Percentiles rank a stretch among this genome's conserved stretches.
phyloP scores from a whole-genome alignment of 2,888 invertebrate species.

The Heliconius erato region DNA sequence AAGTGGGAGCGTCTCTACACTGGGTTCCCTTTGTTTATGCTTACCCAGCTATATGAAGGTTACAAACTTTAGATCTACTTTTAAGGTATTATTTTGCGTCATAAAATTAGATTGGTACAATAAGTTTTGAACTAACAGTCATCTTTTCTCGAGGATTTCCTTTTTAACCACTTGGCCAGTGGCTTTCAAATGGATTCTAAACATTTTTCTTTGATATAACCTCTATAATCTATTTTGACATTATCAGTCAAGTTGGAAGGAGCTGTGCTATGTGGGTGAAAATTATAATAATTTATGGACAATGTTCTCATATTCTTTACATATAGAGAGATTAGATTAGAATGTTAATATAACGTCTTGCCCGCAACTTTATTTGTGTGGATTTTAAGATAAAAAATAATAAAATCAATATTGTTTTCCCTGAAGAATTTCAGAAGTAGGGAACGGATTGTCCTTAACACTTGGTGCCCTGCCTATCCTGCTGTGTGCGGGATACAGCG shows the following conservation, averaged over 20 bases:
- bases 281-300: conserved; percentile 18
- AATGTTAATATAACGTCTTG: neutral
- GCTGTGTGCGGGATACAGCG: too few species aligned
- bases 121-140: neutral
- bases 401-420: too few species aligned
- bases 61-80: too few species aligned
- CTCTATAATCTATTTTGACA: conserved; percentile 9
- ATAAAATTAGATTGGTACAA: neutral
- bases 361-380: neutral
- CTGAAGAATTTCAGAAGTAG: too few species aligned
- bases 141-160: neutral
- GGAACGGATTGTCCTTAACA: too few species aligned
- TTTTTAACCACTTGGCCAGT: neutral
- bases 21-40: too few species aligned
- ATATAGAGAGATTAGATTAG: neutral
- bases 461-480: too few species aligned
- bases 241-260: conserved; percentile 7
- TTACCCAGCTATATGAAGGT: too few species aligned
- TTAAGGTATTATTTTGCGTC: neutral
- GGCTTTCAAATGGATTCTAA: neutral
- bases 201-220: neutral
- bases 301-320: conserved; percentile 15
- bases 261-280: conserved; percentile 2
- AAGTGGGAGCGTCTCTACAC: too few species aligned
- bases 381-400: too few species aligned